Base-by-base conservation (phyloP, 2,888 invertebrate species). In the Mechanitis mazaeus region DNA sequence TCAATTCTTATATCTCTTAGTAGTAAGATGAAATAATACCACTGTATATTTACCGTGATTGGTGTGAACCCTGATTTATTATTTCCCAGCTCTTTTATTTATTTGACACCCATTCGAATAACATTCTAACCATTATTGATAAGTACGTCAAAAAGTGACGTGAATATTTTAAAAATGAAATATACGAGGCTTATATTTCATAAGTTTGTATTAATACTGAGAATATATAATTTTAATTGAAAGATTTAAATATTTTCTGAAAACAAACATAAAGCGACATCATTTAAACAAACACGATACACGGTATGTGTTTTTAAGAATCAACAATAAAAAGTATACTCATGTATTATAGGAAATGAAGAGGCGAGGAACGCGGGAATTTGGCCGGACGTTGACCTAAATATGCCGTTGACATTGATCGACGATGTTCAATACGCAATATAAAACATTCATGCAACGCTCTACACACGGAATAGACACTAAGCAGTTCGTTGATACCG, bases 401-500 rank as follows among this genome's bases (percentile, higher is more conserved):
- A 88, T 89, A 87, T 87, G 85, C 83, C 84, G 85, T 82, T 88
- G 88, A 89, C 88, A 89, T 88, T 89, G 88, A 89, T 89, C 88
- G 87, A 87, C 84, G 87, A 85, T 79, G 80, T 80, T 77, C 83
- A 78, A 83, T 84, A 83, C 82, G 81, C 79, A 77, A 75, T 79
- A 84, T 80, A 81, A 80, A 82, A 80, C 82, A 83, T 80, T 77
- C 76, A 79, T 79, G 69, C 68, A 65, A 67, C 67, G 55, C 61
- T 64, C 64, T 63, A 76, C 77, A 75, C 78, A 77, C 77, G 78
- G 75, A 80, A 83, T 85, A 78, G 75, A 79, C 76, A 75, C 77
- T 80, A 79, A 78, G 80, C 82, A 81, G 84, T 86, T 85, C 85
- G 82, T 81, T 83, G 85, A 81, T 84, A 82, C 80, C 74, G 73